Evolutionary conservation across 2,888 invertebrate species (phyloP), one percentile per base, ranked within the genome.

Genomic region (Perizoma flavofasciatum): DNA sequence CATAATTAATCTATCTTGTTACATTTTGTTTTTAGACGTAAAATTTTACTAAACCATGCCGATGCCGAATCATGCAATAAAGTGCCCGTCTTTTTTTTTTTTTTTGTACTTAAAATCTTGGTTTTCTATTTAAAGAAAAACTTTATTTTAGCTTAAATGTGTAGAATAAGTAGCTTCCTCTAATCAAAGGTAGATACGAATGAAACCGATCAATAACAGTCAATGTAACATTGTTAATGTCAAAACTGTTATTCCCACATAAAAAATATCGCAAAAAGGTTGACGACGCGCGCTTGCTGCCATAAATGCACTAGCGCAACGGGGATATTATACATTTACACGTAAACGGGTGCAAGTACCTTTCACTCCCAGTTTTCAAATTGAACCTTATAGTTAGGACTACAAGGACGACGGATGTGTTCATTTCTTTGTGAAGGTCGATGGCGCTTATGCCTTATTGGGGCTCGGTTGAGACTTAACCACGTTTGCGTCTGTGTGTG

Each of bases 301-400:
- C 89, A 88, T 90, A 91, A 90, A 90, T 90, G 91, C 91, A 91
- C 89, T 88, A 88, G 88, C 88, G 88, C 89, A 88, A 86, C 88
- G 86, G 86, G 83, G 88, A 86, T 86, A 84, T 84, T 81, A 81
- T 81, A 66, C 55, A 40, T 10, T 52, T 72, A 66, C 10, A 78
- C 32, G 60, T 9, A 68, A 83, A 79, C 58, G 69, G 79, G 61
- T 79, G 65, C 69, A 68, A 57, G 49, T 51, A 55, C 52, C 66
- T 46, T 59, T 63, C 43, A 61, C 61, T 59, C 46, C 40, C 48
- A 60, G 61, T 72, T 73, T 68, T 65, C 46, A 80, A 74, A 75
- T 52, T 72, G 45, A 40, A 73, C 77, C 63, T 69, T 89, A 77
- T 51, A 0, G 0, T 1, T 0, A 6, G 4, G 0, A 50, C 0